Percentiles rank a stretch among this genome's conserved stretches.
These are phyloP conservation scores for Macaria notata DNA, from an alignment of 2,888 invertebrate species.

Conservation along the genomic window DNA sequence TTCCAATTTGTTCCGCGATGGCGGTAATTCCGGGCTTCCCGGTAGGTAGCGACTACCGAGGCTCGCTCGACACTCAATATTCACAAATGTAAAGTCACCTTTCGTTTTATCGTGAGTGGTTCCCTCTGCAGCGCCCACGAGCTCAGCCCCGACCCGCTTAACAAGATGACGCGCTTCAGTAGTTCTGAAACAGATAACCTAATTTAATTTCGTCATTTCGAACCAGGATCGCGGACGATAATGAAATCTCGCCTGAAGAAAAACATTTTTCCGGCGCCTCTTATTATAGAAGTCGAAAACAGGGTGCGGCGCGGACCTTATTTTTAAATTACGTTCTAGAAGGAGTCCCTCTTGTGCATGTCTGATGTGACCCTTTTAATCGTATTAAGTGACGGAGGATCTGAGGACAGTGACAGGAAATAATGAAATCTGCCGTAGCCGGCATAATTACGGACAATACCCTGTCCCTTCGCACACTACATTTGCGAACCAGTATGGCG, in stretches of 20 bases:
- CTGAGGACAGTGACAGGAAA: conserved; percentile 58
- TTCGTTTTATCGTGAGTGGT: conserved; percentile 90
- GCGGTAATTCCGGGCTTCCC: conserved; percentile 14
- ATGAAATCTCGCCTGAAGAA: conserved; percentile 53
- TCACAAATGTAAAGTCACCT: conserved; percentile 56
- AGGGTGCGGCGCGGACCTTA: conserved; percentile 45
- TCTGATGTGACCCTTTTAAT: conserved; percentile 62
- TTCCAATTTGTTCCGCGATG: conserved; percentile 18
- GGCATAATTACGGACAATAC: conserved; percentile 65
- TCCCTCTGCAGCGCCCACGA: conserved; percentile 96
- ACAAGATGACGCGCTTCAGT: conserved; percentile 92
- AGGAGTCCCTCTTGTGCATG: conserved; percentile 50
- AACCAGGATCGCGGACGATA: conserved; percentile 53
- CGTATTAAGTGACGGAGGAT: conserved; percentile 62
- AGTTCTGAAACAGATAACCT: conserved; percentile 87
- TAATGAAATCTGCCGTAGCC: conserved; percentile 63
- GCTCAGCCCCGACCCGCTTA: conserved; percentile 94
- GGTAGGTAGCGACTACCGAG: background rate
- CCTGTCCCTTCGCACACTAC: conserved; percentile 36
- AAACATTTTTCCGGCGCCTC: conserved; percentile 45
- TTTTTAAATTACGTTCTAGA: conserved; percentile 49
- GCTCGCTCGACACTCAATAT: conserved; percentile 29
- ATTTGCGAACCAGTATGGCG: conserved; percentile 2
- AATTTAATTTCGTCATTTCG: conserved; percentile 67
- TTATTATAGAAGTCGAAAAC: conserved; percentile 37